A percentile compares a stretch with the other conserved stretches of the same genome.
Conservation (phyloP, 23 tunicate genomes). For the Trididemnum miniatum region DNA sequence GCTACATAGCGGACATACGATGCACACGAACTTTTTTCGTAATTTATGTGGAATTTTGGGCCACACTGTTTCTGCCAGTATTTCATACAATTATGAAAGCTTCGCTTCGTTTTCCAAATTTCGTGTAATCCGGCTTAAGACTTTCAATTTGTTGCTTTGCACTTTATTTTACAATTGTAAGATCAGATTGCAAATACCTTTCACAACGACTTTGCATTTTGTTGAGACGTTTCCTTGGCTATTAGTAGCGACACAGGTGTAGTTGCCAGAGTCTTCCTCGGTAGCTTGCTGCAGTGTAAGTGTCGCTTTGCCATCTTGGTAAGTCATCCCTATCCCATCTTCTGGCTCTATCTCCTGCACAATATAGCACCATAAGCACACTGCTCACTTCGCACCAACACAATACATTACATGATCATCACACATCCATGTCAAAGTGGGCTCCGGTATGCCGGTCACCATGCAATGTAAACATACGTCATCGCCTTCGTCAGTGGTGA, state of each 20-base stretch:
- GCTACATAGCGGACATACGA: too few species aligned
- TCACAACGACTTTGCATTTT: constrained; percentile 64
- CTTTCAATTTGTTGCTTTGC: too few species aligned
- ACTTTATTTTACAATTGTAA: too few species aligned
- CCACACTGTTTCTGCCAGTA: too few species aligned
- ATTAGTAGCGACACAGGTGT: constrained; percentile 76
- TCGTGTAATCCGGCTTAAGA: too few species aligned
- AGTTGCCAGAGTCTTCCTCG: constrained; percentile 75
- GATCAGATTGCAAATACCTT: too few species aligned
- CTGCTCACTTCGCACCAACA: too few species aligned
- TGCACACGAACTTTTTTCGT: too few species aligned
- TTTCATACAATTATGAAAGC: too few species aligned
- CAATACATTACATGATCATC: constrained; percentile 82
- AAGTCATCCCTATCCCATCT: constrained; percentile 77
- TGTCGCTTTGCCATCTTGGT: constrained; percentile 70
- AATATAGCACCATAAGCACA: too few species aligned
- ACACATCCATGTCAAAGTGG: constrained; percentile 66
- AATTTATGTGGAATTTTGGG: too few species aligned
- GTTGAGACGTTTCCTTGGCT: constrained; percentile 69
- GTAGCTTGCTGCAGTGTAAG: constrained; percentile 72
- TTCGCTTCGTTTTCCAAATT: too few species aligned
- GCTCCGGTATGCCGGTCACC: constrained; percentile 90
- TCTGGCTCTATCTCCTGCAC: constrained; percentile 71
- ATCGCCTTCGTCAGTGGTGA: constrained; percentile 54
- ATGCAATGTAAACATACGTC: constrained; percentile 80